Evolutionary conservation across 1,140 invertebrate species (phyloP).

Genomic region (Papilio helenus): DNA sequence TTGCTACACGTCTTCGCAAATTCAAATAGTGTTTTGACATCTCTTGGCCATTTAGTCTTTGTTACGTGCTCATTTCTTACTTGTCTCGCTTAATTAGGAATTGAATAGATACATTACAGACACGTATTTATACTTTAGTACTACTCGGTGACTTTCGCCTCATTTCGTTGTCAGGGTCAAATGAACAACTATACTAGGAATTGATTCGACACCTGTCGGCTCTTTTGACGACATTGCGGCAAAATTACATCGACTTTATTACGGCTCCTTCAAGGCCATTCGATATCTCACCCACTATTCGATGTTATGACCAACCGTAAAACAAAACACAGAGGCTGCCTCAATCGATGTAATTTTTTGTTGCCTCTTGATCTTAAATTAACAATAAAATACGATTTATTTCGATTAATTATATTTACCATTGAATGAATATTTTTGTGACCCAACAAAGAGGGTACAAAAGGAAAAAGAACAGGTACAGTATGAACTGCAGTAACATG

Average conservation of each 20-base stretch:
- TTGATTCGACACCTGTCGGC: constrained; percentile 53
- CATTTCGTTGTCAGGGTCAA: constrained; percentile 75
- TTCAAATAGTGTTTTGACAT: background rate
- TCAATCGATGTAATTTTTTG: background rate
- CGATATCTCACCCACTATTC: constrained; percentile 13
- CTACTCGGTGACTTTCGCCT: constrained; percentile 74
- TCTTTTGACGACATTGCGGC: constrained; percentile 36
- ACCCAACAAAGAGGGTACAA: too few species aligned
- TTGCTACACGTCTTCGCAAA: background rate
- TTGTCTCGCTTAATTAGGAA: constrained; percentile 46
- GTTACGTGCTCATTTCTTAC: constrained; percentile 18
- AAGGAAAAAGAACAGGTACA: too few species aligned
- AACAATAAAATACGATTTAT: background rate
- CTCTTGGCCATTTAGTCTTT: background rate
- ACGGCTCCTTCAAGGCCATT: constrained; percentile 53
- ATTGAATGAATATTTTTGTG: too few species aligned
- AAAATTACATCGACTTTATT: constrained; percentile 57
- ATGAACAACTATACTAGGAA: constrained; percentile 51
- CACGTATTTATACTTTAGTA: constrained; percentile 53
- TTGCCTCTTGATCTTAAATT: background rate
- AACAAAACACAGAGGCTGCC: background rate
- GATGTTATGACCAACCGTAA: background rate
- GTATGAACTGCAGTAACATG: too few species aligned
- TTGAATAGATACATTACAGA: constrained; percentile 42
- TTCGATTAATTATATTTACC: too few species aligned